Conservation (phyloP, 2,888 invertebrate species). For the Opisthograptis luteolata region DNA sequence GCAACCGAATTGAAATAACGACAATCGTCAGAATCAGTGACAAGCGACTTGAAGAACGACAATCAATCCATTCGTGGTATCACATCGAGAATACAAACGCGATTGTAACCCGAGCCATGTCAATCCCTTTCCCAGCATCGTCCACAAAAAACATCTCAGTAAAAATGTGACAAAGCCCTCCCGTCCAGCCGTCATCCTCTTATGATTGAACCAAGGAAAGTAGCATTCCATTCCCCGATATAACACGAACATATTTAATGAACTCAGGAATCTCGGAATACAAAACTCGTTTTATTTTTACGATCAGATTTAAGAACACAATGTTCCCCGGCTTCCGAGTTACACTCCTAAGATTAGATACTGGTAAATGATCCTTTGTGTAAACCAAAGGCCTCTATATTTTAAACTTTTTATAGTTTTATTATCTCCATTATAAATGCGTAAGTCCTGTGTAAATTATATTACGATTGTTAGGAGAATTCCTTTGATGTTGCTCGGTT, state of each 20-base stretch:
- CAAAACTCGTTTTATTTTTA: conserved; percentile 62
- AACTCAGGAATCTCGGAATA: conserved; percentile 44
- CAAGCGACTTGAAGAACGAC: conserved; percentile 24
- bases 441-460: conserved; percentile 30
- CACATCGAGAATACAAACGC: conserved; percentile 40
- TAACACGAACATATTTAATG: conserved; percentile 48
- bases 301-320: conserved; percentile 63
- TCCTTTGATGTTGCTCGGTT: conserved; percentile 23
- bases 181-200: conserved; percentile 59
- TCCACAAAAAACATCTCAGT: conserved; percentile 42
- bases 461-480: conserved; percentile 25
- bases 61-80: conserved; percentile 33
- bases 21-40: conserved; percentile 21
- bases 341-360: conserved; percentile 66
- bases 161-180: conserved; percentile 58
- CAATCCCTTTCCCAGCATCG: conserved; percentile 39
- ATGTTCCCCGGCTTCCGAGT: conserved; percentile 59
- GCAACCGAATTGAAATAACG: conserved; percentile 21
- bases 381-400: conserved; percentile 41
- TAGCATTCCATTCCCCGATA: conserved; percentile 63
- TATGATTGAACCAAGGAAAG: conserved; percentile 66
- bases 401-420: conserved; percentile 32
- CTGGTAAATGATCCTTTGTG: conserved; percentile 63
- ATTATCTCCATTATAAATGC: conserved; percentile 33
- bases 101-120: conserved; percentile 46